A percentile compares a stretch with the other conserved stretches of the same genome.
These are phyloP conservation scores for Latrodectus elegans DNA, from an alignment of 2,888 invertebrate species.

Conservation along the genomic window DNA sequence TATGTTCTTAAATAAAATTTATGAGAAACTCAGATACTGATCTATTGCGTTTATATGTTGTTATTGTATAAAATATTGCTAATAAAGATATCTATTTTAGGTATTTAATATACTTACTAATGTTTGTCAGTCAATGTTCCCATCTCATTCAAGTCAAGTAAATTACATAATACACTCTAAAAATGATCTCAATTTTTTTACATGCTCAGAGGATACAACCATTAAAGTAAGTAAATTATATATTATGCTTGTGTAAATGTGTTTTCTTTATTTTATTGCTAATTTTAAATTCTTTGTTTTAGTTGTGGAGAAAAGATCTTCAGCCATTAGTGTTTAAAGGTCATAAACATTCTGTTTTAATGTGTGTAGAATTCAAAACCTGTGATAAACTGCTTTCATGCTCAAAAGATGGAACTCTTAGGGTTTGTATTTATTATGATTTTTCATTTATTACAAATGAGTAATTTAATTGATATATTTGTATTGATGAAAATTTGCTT, in stretches of 20 bases:
- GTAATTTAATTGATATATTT: not conserved
- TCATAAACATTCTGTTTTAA: constrained; percentile 52
- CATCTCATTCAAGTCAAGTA: constrained; percentile 18
- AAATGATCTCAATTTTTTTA: constrained; percentile 38
- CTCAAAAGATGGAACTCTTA: constrained; percentile 64
- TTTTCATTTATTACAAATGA: not conserved
- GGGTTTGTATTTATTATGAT: constrained; percentile 33
- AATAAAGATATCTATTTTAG: not conserved
- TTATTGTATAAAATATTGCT: too few species aligned
- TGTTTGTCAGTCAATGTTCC: not conserved
- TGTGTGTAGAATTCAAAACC: constrained; percentile 52
- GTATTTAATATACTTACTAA: constrained; percentile 45
- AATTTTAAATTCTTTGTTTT: not conserved
- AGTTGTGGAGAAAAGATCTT: constrained; percentile 26
- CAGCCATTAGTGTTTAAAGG: constrained; percentile 25
- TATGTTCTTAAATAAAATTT: too few species aligned
- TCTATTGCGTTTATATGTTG: too few species aligned
- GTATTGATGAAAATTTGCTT: not conserved
- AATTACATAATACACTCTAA: constrained; percentile 44
- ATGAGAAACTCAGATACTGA: too few species aligned
- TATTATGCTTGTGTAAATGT: not conserved
- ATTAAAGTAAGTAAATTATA: constrained; percentile 42
- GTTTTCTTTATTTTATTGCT: not conserved
- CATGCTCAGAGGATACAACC: constrained; percentile 62
- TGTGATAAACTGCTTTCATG: constrained; percentile 49